Percentiles rank a stretch among this genome's conserved stretches.
These are phyloP conservation scores for Picus viridis DNA, from an alignment of 2,797 vertebrate species.

Conservation along the genomic window DNA sequence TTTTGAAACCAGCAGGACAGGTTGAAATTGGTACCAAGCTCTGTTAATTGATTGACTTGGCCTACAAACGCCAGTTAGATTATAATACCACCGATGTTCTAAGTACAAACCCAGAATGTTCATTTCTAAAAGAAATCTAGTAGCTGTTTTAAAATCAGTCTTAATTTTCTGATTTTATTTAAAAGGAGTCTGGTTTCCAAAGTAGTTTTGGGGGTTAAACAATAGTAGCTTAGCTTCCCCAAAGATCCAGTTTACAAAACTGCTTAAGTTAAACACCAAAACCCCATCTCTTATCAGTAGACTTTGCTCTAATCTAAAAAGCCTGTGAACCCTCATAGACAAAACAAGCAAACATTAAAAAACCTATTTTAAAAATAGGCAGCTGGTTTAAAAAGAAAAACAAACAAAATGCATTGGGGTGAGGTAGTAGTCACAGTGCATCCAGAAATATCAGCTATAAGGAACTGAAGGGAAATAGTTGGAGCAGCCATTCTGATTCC, in stretches of 20 bases:
- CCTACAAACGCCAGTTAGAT: slow-evolving; percentile 1
- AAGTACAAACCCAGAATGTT: neutral
- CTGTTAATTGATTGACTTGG: neutral
- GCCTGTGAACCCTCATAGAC: slow-evolving; percentile 14
- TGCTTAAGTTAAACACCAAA: neutral
- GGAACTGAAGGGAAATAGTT: neutral
- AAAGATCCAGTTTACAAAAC: slow-evolving; percentile 20
- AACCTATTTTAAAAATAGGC: slow-evolving; percentile 41
- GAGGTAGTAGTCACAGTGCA: slow-evolving; percentile 67
- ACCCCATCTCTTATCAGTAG: neutral
- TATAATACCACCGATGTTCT: neutral
- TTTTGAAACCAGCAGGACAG: neutral
- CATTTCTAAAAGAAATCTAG: slow-evolving; percentile 1
- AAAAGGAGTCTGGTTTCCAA: neutral
- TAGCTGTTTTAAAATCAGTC: slow-evolving; percentile 34
- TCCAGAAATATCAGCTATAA: slow-evolving; percentile 7
- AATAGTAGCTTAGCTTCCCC: neutral
- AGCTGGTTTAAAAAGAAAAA: slow-evolving; percentile 27
- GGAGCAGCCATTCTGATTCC: neutral
- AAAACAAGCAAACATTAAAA: slow-evolving; percentile 19
- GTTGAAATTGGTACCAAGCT: slow-evolving; percentile 11
- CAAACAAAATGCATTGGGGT: neutral
- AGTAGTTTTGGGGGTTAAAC: neutral
- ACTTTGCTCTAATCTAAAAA: neutral
- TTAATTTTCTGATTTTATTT: slow-evolving; percentile 29